A percentile compares a stretch with the other conserved stretches of the same genome.
phyloP scores from a whole-genome alignment of 2,797 vertebrate genomes.

The Periophthalmus magnuspinnatus region DNA sequence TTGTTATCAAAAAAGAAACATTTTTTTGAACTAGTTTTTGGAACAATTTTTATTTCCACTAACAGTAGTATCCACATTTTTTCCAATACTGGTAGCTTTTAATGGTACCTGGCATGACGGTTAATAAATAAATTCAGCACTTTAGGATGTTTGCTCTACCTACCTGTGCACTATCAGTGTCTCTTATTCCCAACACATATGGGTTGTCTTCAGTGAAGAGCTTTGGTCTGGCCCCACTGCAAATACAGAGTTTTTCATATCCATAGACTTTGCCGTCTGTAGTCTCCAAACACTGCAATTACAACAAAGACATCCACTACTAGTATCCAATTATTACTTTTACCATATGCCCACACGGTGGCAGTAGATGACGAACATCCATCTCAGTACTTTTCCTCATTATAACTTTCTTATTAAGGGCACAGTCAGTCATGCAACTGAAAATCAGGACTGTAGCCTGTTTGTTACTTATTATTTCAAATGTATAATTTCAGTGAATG shows the following conservation, averaged over 20 bases:
- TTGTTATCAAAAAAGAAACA: too few species aligned
- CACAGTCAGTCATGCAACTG: too few species aligned
- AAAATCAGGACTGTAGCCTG: neutral
- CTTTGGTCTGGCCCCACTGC: slow-evolving; percentile 89
- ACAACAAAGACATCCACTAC: neutral
- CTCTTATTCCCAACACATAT: slow-evolving; percentile 89
- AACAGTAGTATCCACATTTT: too few species aligned
- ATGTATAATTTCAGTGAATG: neutral
- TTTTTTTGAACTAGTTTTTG: too few species aligned
- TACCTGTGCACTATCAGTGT: slow-evolving; percentile 96
- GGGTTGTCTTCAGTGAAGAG: slow-evolving; percentile 83
- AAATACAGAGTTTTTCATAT: slow-evolving; percentile 91
- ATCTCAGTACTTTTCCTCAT: neutral
- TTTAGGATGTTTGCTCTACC: neutral
- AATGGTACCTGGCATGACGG: too few species aligned
- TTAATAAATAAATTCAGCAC: too few species aligned
- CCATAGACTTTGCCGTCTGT: slow-evolving; percentile 76
- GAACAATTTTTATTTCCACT: too few species aligned
- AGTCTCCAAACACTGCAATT: slow-evolving; percentile 81
- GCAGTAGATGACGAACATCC: slow-evolving; percentile 23
- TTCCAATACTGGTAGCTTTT: too few species aligned
- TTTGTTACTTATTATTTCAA: neutral
- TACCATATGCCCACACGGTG: slow-evolving; percentile 49
- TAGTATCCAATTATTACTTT: neutral
- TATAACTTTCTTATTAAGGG: neutral